phyloP scores from a whole-genome alignment of 1,140 invertebrate genomes.

The Drosophila neocordata region DNA sequence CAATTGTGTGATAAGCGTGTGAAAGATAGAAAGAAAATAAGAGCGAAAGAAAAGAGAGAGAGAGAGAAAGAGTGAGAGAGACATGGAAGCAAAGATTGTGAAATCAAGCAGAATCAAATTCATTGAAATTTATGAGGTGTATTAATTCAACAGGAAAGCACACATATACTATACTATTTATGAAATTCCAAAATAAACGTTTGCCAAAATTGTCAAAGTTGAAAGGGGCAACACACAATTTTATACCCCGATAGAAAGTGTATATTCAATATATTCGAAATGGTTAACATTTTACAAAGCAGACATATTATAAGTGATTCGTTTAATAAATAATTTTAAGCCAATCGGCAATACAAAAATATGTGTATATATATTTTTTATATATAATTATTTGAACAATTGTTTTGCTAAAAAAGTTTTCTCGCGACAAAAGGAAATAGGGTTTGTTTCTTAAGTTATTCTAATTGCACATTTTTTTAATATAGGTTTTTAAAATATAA shows the following conservation, averaged over 20 bases:
- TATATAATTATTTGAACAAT: no score
- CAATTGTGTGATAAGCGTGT: conserved; percentile 41
- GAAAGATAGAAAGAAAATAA: neutral
- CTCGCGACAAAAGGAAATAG: neutral
- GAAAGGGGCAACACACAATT: neutral
- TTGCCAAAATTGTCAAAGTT: conserved; percentile 2
- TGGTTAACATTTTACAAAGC: neutral
- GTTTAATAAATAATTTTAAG: no score
- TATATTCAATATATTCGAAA: neutral
- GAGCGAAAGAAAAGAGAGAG: no score
- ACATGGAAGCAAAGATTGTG: neutral
- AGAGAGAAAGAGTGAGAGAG: neutral
- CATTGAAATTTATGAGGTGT: conserved; percentile 30
- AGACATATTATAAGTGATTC: no score
- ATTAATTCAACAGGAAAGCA: conserved; percentile 9
- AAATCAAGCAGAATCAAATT: conserved; percentile 22
- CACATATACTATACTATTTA: neutral
- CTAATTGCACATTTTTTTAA: neutral
- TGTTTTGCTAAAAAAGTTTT: neutral
- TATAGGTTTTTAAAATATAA: neutral
- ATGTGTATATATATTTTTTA: no score
- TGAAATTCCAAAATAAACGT: neutral
- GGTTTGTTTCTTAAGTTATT: conserved; percentile 9
- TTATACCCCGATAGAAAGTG: neutral
- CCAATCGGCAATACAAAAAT: no score